Percentiles rank a stretch among this genome's conserved stretches.
Evolutionary conservation across 2,888 invertebrate genomes (phyloP).

Genomic region (Prosapia bicincta): DNA sequence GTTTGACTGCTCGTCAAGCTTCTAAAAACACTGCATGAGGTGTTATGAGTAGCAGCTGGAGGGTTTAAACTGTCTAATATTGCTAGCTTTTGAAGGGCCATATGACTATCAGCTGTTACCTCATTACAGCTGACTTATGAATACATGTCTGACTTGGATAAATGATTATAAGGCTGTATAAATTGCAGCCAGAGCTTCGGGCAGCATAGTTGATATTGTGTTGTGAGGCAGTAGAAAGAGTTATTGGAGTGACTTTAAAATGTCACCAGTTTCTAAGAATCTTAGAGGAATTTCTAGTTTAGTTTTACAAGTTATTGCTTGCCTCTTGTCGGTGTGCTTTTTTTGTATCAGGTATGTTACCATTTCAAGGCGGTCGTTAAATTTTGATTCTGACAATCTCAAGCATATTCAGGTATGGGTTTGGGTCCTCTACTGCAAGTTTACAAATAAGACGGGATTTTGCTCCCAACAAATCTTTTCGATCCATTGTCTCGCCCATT

Average conservation of each 20-base stretch:
- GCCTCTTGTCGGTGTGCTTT: slow-evolving; percentile 2
- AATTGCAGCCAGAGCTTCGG: not conserved
- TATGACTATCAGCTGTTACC: too few species aligned
- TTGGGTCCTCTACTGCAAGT: not conserved
- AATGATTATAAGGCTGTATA: not conserved
- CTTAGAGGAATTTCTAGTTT: slow-evolving; percentile 5
- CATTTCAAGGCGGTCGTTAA: slow-evolving; percentile 7
- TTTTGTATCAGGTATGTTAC: not conserved
- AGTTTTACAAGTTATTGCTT: slow-evolving; percentile 4
- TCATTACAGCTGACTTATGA: too few species aligned
- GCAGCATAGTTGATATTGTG: slow-evolving; percentile 5
- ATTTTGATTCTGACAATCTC: not conserved
- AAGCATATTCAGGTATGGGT: not conserved
- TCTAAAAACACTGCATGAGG: too few species aligned
- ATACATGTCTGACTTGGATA: too few species aligned
- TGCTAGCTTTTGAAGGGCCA: too few species aligned
- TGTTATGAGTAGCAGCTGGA: too few species aligned
- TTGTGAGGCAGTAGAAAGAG: slow-evolving; percentile 4
- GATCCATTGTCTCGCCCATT: slow-evolving; percentile 18
- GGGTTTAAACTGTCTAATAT: too few species aligned
- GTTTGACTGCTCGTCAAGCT: too few species aligned
- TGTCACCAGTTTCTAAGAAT: not conserved
- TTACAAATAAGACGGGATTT: not conserved
- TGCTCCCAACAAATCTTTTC: not conserved
- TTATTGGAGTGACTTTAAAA: not conserved